A percentile compares a stretch with the other conserved stretches of the same genome.
Conservation (phyloP, 2,113 vertebrate species). For the Nothocercus nigrocapillus region DNA sequence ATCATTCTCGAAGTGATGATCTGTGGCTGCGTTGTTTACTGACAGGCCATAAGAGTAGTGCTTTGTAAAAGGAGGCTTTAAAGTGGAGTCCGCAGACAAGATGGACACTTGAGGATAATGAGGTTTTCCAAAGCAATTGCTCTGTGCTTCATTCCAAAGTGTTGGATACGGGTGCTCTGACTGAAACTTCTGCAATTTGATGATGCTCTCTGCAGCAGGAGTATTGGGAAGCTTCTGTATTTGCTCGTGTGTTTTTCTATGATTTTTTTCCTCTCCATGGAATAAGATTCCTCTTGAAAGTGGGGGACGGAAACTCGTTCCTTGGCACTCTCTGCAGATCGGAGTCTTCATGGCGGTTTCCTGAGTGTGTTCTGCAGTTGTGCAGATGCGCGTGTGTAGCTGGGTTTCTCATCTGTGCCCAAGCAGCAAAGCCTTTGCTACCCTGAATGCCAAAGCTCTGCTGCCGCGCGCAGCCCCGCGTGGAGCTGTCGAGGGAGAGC, state of each 20-base stretch:
- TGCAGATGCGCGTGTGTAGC: neutral
- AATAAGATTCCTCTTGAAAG: fast-evolving
- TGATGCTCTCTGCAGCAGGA: fast-evolving
- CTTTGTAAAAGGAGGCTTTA: neutral
- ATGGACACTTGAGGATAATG: fast-evolving
- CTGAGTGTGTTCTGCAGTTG: neutral
- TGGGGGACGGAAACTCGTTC: neutral
- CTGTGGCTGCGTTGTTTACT: neutral
- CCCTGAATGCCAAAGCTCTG: no score
- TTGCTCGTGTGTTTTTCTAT: fast-evolving
- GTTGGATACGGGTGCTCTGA: neutral
- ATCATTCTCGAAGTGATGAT: fast-evolving
- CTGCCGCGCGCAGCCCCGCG: no score
- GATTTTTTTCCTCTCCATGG: neutral
- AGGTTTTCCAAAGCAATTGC: fast-evolving
- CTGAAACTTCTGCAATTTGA: fast-evolving
- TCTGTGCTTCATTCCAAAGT: fast-evolving
- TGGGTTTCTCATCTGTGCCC: no score
- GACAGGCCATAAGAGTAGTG: fast-evolving
- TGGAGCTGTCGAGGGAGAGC: fast-evolving
- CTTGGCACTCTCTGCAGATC: fast-evolving
- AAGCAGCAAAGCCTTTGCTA: no score
- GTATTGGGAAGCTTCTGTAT: fast-evolving
- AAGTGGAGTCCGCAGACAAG: fast-evolving
- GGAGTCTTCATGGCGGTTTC: fast-evolving